These are phyloP conservation scores for Brachyrhaphis roseni DNA, from an alignment of 2,797 vertebrate species.

Conservation along the genomic window DNA sequence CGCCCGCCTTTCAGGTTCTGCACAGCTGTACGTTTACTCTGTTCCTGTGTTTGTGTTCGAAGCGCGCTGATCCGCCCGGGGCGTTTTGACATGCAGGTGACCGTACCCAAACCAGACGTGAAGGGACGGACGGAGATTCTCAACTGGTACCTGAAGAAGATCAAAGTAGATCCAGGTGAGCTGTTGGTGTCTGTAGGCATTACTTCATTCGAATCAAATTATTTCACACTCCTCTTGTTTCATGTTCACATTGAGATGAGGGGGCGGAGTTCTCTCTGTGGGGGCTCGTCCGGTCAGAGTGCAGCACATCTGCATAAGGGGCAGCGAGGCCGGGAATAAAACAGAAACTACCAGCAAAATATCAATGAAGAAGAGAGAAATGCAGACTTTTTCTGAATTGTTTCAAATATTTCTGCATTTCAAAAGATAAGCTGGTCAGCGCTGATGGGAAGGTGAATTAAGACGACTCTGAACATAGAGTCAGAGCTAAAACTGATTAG, in stretches of 20 bases:
- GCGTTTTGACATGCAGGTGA: slow-evolving; percentile 98
- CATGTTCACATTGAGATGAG: not conserved
- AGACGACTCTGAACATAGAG: not conserved
- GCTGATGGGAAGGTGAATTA: not conserved
- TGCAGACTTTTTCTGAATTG: no score
- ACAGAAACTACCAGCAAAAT: not conserved
- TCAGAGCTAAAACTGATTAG: not conserved
- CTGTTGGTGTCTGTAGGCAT: not conserved
- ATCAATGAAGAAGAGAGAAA: not conserved
- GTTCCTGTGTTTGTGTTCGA: not conserved
- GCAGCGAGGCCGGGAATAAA: not conserved
- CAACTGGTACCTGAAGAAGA: slow-evolving; percentile 97
- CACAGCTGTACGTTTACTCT: not conserved
- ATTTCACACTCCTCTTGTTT: not conserved
- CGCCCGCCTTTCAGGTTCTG: not conserved
- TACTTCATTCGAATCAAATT: not conserved
- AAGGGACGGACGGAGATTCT: slow-evolving; percentile 97
- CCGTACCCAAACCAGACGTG: slow-evolving; percentile 95
- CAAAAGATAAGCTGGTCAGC: not conserved
- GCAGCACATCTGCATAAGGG: not conserved
- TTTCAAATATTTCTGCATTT: not conserved
- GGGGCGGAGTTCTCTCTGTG: not conserved
- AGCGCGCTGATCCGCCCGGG: slow-evolving; percentile 97
- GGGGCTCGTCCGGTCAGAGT: not conserved
- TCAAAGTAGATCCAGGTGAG: slow-evolving; percentile 90